Conservation (phyloP, 2,888 invertebrate genomes). For the Drosophila cyrtoloma region DNA sequence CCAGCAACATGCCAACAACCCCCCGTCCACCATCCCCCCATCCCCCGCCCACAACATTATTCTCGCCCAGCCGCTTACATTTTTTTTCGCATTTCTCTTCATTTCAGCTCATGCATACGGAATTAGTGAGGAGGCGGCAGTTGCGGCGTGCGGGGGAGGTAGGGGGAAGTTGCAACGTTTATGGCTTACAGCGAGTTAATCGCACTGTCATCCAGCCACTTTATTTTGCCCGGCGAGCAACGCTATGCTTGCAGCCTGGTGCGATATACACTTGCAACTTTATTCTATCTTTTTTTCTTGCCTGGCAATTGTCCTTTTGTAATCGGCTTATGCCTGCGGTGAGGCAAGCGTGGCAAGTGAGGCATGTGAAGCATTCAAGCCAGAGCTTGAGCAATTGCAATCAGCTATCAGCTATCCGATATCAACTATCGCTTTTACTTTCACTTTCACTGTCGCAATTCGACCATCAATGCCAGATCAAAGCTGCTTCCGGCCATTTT, state of each 20-base stretch:
- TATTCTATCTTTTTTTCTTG: slow-evolving; percentile 12
- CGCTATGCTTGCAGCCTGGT: slow-evolving; percentile 35
- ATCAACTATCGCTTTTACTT: slow-evolving; percentile 7
- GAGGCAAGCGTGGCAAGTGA: slow-evolving; percentile 1
- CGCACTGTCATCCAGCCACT: slow-evolving; percentile 75
- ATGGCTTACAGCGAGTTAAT: slow-evolving; percentile 79
- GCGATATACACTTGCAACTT: slow-evolving; percentile 27
- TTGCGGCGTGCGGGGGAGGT: neutral
- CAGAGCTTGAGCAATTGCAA: slow-evolving; percentile 20
- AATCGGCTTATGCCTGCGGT: slow-evolving; percentile 65
- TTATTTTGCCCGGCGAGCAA: slow-evolving; percentile 43
- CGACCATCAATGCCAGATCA: slow-evolving; percentile 7
- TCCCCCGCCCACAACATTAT: slow-evolving; percentile 6
- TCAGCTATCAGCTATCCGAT: slow-evolving; percentile 2
- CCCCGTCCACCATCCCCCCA: slow-evolving; percentile 9
- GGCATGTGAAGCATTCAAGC: slow-evolving; percentile 43
- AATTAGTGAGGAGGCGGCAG: slow-evolving; percentile 66
- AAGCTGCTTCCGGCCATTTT: slow-evolving; percentile 45
- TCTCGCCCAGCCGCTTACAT: slow-evolving; percentile 30
- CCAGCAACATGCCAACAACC: neutral
- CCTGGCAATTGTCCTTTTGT: slow-evolving; percentile 42
- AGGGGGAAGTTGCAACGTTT: slow-evolving; percentile 59
- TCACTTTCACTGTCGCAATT: slow-evolving; percentile 9
- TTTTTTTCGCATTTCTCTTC: slow-evolving; percentile 53
- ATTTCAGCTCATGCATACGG: slow-evolving; percentile 80